These are phyloP conservation scores for Drosophila mettleri DNA, from an alignment of 2,888 invertebrate species.

Conservation along the genomic window DNA sequence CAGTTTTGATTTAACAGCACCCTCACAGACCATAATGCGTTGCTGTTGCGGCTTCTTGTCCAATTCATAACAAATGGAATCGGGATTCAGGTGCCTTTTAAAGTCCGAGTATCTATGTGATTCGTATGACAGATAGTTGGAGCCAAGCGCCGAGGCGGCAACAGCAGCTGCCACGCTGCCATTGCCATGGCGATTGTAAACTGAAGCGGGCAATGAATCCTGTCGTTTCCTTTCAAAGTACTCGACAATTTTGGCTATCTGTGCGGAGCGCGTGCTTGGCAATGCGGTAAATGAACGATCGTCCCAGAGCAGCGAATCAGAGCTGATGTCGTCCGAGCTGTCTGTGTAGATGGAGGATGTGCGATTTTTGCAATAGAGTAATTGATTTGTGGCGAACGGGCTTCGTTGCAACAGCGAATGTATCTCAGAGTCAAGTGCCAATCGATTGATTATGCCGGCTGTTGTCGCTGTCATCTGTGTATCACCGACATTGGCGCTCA, in stretches of 20 bases:
- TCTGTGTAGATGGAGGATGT: conserved; percentile 94
- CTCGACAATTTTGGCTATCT: conserved; percentile 94
- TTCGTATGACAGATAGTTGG: conserved; percentile 82
- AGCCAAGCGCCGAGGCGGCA: conserved; percentile 82
- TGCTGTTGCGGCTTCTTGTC: conserved; percentile 86
- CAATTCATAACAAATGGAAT: conserved; percentile 84
- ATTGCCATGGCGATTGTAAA: conserved; percentile 66
- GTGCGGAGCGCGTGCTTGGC: conserved; percentile 87
- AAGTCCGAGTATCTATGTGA: conserved; percentile 82
- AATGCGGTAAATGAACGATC: conserved; percentile 87
- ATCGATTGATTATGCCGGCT: conserved; percentile 86
- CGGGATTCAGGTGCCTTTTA: conserved; percentile 82
- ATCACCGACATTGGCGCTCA: conserved; percentile 80
- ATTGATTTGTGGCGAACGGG: conserved; percentile 86
- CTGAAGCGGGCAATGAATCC: conserved; percentile 78
- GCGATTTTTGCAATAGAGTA: conserved; percentile 88
- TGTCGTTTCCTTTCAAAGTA: conserved; percentile 93
- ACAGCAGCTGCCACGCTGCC: conserved; percentile 82
- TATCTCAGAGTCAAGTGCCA: conserved; percentile 85
- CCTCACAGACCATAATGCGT: conserved; percentile 92
- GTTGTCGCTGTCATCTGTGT: conserved; percentile 83
- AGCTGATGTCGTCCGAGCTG: conserved; percentile 94
- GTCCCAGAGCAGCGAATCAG: conserved; percentile 90
- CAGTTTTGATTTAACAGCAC: conserved; percentile 93
- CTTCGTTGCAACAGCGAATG: conserved; percentile 85